These are phyloP conservation scores for Ciconia nigra DNA, from an alignment of 2,797 vertebrate genomes.

Conservation along the genomic window DNA sequence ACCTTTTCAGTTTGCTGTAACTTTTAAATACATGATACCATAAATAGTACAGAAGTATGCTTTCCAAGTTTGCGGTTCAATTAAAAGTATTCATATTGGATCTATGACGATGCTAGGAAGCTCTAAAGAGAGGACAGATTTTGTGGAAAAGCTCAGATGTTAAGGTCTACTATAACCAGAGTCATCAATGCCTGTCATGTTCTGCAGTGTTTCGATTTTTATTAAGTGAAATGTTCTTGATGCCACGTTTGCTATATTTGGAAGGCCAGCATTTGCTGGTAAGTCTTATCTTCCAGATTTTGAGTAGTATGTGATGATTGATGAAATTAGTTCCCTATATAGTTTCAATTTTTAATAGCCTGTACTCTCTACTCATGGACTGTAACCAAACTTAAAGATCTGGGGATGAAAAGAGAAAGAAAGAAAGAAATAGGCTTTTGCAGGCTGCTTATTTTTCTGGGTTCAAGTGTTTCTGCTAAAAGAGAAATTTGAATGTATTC, in stretches of 20 bases:
- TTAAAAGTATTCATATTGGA: not conserved
- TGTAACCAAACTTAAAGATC: not conserved
- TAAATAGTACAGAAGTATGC: not conserved
- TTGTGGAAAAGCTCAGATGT: not conserved
- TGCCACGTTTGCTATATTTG: not conserved
- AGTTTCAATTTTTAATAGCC: not conserved
- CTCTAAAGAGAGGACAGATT: not conserved
- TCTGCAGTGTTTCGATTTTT: not conserved
- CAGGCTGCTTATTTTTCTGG: not conserved
- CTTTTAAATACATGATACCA: not conserved
- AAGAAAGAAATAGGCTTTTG: not conserved
- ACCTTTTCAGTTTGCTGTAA: not conserved
- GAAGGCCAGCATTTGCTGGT: not conserved
- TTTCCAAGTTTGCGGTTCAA: not conserved
- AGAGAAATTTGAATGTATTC: not conserved
- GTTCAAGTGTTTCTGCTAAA: not conserved
- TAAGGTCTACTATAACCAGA: not conserved
- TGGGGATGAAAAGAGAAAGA: not conserved
- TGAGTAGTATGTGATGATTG: not conserved
- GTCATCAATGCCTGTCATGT: not conserved
- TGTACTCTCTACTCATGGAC: not conserved
- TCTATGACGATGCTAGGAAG: not conserved
- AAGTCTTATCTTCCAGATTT: not conserved
- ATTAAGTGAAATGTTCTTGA: not conserved
- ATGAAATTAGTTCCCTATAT: not conserved